Evolutionary conservation across 2,888 invertebrate genomes (phyloP), one percentile per base, ranked within the genome.

Genomic region (Silvanus unidentatus): DNA sequence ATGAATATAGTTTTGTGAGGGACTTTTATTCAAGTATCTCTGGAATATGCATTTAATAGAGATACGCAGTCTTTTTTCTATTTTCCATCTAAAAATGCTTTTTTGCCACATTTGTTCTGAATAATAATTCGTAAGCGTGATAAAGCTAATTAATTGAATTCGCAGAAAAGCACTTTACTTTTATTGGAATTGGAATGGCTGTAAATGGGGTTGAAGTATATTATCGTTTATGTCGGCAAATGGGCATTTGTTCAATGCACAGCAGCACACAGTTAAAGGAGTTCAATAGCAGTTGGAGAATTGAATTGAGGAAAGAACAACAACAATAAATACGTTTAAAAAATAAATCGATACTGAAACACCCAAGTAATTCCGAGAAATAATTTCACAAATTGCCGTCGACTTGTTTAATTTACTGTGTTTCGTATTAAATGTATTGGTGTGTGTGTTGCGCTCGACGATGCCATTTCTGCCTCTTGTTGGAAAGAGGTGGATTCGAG

Each of bases 301-400:
- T 22, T 22, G 22, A 22, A 22, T 32, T 12, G 11, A 32, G 32
- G 15, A 12, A 37, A 37, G 16, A 12, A 37, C 37, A 37, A 37
- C 9, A 10, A 37, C 8, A n/a, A 37, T 12, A 37, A 37, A 37
- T 9, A 37, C 37, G 37, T 37, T 11, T 37, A 37, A 37, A 15
- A 47, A 42, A 42, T 22, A 22, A 22, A 22, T 22, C 22, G 22
- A 22, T 22, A 22, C 39, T 38, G 43, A 42, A 38, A 42, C 42
- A 37, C 37, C 37, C 39, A 40, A 40, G 59, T 60, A 64, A 65
- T 70, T 70, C 71, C 63, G 52, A 65, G 70, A 71, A 71, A 68
- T 69, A 69, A 71, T 71, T 71, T 71, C 70, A 71, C 70, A 71
- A 71, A 71, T 71, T 71, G 69, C 66, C 61, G 63, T 64, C 65